Base-by-base conservation (phyloP, 2,797 vertebrate genomes). In the Natrix natrix region DNA sequence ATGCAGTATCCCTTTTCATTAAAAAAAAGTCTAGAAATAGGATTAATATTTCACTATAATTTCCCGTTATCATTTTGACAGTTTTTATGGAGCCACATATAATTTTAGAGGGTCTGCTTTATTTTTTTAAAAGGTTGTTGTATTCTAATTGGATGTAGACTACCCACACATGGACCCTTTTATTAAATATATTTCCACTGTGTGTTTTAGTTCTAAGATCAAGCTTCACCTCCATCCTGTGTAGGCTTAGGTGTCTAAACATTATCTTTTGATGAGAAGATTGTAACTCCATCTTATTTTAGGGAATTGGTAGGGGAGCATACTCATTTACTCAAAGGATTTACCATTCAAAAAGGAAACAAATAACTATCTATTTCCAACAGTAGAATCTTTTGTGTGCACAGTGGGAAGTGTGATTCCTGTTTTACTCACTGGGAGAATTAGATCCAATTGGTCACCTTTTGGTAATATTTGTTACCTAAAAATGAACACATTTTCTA, bases 1-100 rank as follows among this genome's bases (percentile, higher is more conserved):
- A 99, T 99, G 99, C 99, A 99, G 98, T 99, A 99, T 99, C 99
- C 99, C 99, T 99, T 99, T 99, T 98, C 98, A 98, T 43, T 8
- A 97, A 97, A 98, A 97, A 97, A 98, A 97, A 97, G 60, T 24
- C 26, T 11, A 13, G 97, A 98, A 92, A 93, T 54, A 94, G 37
- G 83, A 86, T 95, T 92, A 92, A 10, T 90, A 91, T 89, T 96
- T 95, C 96, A 83, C 12, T 93, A 69, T 95, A 91, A 28, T 83
- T 95, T 92, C 86, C 43, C 92, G 94, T 8, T 8, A 86, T 89
- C 22, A 10, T 43, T 92, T 93, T 92, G 52, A 1, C 93, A 92
- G 22, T 93, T 90, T 87, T 96, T 96, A 92, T 90, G 63, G 93
- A 93, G 43, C 94, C 93, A 90, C 92, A 86, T 61, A 86, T 48